phyloP scores from a whole-genome alignment of 2,113 vertebrate species.

The Pelecanoides urinatrix region DNA sequence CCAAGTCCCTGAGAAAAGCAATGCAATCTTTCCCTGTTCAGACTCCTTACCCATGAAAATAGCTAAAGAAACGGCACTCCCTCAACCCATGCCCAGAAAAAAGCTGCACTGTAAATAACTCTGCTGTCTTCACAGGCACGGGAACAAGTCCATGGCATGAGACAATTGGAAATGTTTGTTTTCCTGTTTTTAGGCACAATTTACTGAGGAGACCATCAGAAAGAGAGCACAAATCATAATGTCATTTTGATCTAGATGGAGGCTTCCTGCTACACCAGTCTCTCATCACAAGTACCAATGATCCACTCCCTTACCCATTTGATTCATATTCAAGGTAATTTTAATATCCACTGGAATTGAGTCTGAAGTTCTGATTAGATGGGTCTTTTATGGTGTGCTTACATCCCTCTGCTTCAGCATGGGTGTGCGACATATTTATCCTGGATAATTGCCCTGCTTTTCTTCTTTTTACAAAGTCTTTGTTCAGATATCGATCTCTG shows the following conservation, averaged over 20 bases:
- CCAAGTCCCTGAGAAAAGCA: not conserved
- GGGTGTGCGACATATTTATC: not conserved
- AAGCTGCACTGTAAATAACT: not conserved
- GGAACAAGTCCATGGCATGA: not conserved
- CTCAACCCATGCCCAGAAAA: not conserved
- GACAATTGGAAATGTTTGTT: not conserved
- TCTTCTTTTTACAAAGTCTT: not conserved
- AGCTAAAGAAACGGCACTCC: not conserved
- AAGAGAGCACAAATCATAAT: not conserved
- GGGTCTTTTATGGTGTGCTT: not conserved
- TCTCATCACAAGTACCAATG: not conserved
- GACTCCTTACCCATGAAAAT: not conserved
- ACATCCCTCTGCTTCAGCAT: not conserved
- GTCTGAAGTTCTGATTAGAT: not conserved
- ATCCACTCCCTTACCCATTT: not conserved
- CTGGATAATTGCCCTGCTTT: conserved; percentile 2
- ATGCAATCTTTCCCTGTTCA: not conserved
- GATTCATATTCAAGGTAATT: conserved; percentile 14
- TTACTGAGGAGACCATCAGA: not conserved
- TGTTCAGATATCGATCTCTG: not conserved
- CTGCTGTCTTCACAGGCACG: not conserved
- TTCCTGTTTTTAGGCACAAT: not conserved
- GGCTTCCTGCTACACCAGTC: not conserved
- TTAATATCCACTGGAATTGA: not conserved
- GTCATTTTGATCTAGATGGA: not conserved